phyloP scores from a whole-genome alignment of 2,113 vertebrate genomes.

The Megaceryle maxima region DNA sequence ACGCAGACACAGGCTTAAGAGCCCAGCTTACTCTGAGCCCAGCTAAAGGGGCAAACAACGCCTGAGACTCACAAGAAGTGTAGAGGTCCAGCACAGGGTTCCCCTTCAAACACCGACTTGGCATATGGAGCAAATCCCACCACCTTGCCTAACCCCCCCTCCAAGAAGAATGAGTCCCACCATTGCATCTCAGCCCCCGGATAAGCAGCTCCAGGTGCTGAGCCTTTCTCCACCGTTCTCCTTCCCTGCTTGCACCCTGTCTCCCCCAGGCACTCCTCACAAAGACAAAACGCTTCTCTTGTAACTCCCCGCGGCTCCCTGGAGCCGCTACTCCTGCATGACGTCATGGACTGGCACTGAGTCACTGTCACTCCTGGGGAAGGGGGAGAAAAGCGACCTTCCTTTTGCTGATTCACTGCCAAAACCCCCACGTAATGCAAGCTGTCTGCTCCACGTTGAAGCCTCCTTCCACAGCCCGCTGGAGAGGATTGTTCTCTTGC shows the following conservation, averaged over 20 bases:
- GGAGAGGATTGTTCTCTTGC: not conserved
- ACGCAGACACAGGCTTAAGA: rapidly evolving
- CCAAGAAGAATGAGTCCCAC: rapidly evolving
- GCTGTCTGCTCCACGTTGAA: not conserved
- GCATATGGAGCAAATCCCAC: rapidly evolving
- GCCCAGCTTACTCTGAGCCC: not conserved
- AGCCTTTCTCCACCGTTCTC: not conserved
- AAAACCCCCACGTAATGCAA: not conserved
- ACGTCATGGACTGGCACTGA: not conserved
- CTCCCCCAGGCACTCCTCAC: not conserved
- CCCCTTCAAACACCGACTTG: rapidly evolving
- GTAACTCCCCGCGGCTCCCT: not conserved
- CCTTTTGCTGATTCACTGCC: not conserved
- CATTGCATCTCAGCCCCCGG: not conserved
- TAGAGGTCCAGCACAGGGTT: not conserved
- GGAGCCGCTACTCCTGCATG: not conserved
- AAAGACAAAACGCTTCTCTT: not conserved
- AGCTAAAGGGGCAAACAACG: not conserved
- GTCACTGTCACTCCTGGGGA: not conserved
- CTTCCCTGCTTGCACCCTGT: not conserved
- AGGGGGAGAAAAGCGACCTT: not conserved
- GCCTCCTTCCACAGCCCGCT: not conserved
- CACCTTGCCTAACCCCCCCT: rapidly evolving
- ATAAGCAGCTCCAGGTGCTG: not conserved
- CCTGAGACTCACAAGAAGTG: not conserved